Evolutionary conservation across 2,888 invertebrate genomes (phyloP), one percentile per base, ranked within the genome.

Genomic region (Strigamia crassipes): DNA sequence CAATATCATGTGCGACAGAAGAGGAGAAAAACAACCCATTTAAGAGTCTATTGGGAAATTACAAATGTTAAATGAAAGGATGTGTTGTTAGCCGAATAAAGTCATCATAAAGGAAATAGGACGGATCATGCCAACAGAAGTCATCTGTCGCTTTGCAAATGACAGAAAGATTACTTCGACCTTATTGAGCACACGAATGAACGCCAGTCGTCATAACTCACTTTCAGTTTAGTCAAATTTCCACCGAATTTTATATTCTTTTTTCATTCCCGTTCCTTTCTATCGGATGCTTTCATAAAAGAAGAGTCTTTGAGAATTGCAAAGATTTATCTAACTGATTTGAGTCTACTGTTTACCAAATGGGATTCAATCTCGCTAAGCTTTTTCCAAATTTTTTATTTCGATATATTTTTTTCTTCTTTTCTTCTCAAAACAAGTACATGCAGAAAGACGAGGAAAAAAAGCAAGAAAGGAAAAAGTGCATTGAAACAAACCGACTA

Each of bases 261-360:
- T 21, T 66, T 66, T 21, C 18, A n/a, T 66, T 66, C 18, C 23
- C 61, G 12, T 66, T 66, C 61, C 23, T 21, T 66, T 18, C 61
- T 66, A 66, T 23, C 23, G 1, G 61, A 23, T 66, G 61, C 23
- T 21, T 66, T 23, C 61, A 66, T 66, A 66, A 21, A 18, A 66
- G 61, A 66, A 66, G 23, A 66, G 61, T 66, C 61, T 18, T 66
- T 66, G 61, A 2, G 18, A 66, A 66, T 66, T 66, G 61, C 21
- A 66, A 18, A 23, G 61, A 66, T 66, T 66, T 66, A 66, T 66
- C 61, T 66, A 66, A 66, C 61, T 66, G 61, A 66, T 66, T 66
- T 66, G 61, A 66, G 61, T 66, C 61, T 66, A 18, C 61, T 66
- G 61, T 66, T 66, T 66, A 66, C 61, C 61, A 66, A 66, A 66